These are phyloP conservation scores for Volucella zonaria DNA, from an alignment of 2,888 invertebrate genomes.

Conservation along the genomic window DNA sequence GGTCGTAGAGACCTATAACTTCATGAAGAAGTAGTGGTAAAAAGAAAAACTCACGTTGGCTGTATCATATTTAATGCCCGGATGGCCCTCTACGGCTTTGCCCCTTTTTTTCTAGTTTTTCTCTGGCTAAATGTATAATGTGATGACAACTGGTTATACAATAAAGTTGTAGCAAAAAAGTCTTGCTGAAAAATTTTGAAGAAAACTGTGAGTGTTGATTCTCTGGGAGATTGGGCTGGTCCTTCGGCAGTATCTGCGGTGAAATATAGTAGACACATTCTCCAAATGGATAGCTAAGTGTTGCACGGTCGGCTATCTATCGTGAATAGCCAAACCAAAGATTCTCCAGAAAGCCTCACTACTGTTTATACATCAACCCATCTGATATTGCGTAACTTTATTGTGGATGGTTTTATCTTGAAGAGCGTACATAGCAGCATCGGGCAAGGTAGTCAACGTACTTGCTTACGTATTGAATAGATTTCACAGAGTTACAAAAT, in stretches of 20 bases:
- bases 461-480: constrained; percentile 81
- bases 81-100: constrained; percentile 68
- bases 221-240: constrained; percentile 63
- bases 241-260: constrained; percentile 41
- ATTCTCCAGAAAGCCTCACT: constrained; percentile 62
- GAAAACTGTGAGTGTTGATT: constrained; percentile 78
- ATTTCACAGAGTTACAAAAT: constrained; percentile 80
- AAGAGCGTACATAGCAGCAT: constrained; percentile 77
- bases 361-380: constrained; percentile 74
- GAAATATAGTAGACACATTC: constrained; percentile 27
- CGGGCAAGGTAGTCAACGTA: too few species aligned
- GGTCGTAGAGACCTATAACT: not conserved
- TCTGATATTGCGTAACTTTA: constrained; percentile 55
- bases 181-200: constrained; percentile 77
- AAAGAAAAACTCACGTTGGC: too few species aligned
- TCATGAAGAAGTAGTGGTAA: constrained; percentile 74
- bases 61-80: too few species aligned
- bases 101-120: constrained; percentile 71
- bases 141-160: constrained; percentile 77
- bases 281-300: too few species aligned
- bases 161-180: constrained; percentile 18
- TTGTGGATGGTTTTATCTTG: constrained; percentile 20
- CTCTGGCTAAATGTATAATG: constrained; percentile 77
- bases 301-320: too few species aligned
- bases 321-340: too few species aligned